A percentile compares a stretch with the other conserved stretches of the same genome.
Conservation (phyloP, 2,113 vertebrate genomes). For the Oreochromis niloticus region DNA sequence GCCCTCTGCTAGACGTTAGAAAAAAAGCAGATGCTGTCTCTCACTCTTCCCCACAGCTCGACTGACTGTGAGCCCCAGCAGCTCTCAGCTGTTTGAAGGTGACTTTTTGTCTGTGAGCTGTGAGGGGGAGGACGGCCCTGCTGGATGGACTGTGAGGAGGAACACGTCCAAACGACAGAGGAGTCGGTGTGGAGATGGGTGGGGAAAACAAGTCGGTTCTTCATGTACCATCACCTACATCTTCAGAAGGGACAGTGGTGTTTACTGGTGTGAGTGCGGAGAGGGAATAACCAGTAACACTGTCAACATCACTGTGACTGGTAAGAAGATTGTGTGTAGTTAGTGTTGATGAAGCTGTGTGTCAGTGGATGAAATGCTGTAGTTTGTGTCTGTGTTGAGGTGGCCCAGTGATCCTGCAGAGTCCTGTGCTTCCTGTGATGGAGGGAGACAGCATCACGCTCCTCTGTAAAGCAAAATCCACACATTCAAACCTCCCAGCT, state of each 20-base stretch:
- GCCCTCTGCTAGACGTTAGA: neutral
- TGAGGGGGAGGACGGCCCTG: neutral
- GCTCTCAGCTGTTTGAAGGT: neutral
- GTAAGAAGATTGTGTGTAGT: neutral
- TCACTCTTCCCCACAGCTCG: neutral
- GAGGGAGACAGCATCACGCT: neutral
- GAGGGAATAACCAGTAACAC: neutral
- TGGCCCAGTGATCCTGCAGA: neutral
- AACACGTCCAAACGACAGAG: neutral
- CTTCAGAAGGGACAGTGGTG: neutral
- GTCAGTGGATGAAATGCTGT: neutral
- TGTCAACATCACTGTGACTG: neutral
- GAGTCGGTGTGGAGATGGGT: no score
- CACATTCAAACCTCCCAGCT: neutral
- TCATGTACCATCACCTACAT: no score
- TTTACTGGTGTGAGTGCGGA: rapidly evolving
- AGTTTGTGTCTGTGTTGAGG: neutral
- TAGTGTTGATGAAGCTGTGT: neutral
- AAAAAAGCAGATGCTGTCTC: neutral
- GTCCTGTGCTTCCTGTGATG: neutral
- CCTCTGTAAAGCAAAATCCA: rapidly evolving
- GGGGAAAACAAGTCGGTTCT: no score
- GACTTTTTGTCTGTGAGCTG: neutral
- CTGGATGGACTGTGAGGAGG: neutral
- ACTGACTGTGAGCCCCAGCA: neutral